A percentile compares a stretch with the other conserved stretches of the same genome.
These are phyloP conservation scores for Drosophila peninsularis DNA, from an alignment of 2,888 invertebrate species.

Conservation along the genomic window DNA sequence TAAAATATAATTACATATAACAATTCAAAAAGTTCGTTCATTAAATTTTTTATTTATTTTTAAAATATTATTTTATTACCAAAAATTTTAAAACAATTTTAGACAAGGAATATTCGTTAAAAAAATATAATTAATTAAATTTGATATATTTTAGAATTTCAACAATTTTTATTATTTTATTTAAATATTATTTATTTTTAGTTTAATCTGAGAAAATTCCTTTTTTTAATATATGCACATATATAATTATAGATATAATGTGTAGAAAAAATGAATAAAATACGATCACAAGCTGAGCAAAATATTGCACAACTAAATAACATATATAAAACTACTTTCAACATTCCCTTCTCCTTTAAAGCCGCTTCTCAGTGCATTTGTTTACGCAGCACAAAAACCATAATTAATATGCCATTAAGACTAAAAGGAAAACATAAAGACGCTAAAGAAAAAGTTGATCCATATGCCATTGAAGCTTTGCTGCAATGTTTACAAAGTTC, in stretches of 20 bases:
- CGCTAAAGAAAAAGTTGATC: not conserved
- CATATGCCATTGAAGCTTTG: conserved; percentile 17
- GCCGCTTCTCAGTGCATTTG: not conserved
- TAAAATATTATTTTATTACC: too few species aligned
- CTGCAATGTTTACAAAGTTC: conserved; percentile 33
- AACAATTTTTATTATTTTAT: too few species aligned
- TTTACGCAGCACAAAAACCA: conserved; percentile 27
- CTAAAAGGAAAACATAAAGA: not conserved
- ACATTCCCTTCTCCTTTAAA: not conserved
- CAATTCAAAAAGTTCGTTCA: too few species aligned
- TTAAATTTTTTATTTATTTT: too few species aligned
- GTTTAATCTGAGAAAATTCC: too few species aligned
- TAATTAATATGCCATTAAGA: conserved; percentile 39
- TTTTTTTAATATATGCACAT: too few species aligned
- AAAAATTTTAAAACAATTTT: too few species aligned
- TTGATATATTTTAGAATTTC: too few species aligned
- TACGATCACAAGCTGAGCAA: conserved; percentile 6
- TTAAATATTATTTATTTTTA: too few species aligned
- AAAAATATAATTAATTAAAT: too few species aligned
- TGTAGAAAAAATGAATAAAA: not conserved
- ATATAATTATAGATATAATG: not conserved
- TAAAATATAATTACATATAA: too few species aligned
- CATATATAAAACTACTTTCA: not conserved
- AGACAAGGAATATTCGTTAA: too few species aligned
- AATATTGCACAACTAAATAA: conserved; percentile 30